phyloP scores from a whole-genome alignment of 2,113 vertebrate genomes.

The Corvus hawaiiensis region DNA sequence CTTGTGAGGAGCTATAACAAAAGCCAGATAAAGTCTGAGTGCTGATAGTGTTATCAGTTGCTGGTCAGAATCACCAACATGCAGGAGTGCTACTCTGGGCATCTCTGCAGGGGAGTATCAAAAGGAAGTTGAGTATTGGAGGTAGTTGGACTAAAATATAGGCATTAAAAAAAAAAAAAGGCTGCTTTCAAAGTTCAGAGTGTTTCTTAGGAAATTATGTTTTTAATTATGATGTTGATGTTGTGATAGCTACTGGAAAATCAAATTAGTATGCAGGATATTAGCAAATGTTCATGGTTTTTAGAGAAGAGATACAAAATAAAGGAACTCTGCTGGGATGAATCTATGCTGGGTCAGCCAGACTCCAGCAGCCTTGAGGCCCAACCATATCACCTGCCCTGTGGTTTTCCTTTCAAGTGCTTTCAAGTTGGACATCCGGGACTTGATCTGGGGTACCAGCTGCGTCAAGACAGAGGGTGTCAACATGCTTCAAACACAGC shows the following conservation, averaged over 20 bases:
- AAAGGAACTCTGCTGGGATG: not conserved
- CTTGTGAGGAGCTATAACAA: not conserved
- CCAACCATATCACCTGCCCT: not conserved
- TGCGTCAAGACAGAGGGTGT: not conserved
- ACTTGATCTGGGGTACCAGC: not conserved
- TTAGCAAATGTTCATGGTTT: not conserved
- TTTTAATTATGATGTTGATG: not conserved
- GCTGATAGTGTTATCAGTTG: not conserved
- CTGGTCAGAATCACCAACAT: not conserved
- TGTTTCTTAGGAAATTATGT: not conserved
- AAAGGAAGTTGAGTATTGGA: not conserved
- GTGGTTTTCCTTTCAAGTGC: conserved; percentile 51
- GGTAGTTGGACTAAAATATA: not conserved
- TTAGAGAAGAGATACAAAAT: not conserved
- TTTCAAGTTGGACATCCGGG: conserved; percentile 37
- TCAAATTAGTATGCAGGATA: not conserved
- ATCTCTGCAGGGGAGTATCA: not conserved
- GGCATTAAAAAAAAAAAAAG: not conserved
- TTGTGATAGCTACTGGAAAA: conserved; percentile 22
- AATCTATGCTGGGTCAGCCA: not conserved
- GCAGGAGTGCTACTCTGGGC: not conserved
- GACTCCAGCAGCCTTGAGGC: not conserved
- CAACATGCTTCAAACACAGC: conserved; percentile 17
- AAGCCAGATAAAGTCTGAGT: not conserved
- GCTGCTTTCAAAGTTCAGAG: not conserved